Evolutionary conservation across 1,140 invertebrate genomes (phyloP).

Genomic region (Rhyzopertha dominica): DNA sequence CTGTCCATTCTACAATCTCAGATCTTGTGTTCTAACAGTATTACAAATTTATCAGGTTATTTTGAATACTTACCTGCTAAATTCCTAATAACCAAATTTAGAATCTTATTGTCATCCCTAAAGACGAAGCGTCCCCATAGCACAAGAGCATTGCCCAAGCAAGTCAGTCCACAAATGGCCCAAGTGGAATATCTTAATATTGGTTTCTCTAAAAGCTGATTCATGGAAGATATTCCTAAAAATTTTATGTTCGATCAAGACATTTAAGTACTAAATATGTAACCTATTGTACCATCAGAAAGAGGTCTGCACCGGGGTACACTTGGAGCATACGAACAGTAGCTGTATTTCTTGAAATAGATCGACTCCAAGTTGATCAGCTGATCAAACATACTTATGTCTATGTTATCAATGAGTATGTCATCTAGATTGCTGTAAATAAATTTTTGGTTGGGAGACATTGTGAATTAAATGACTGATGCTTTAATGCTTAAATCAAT

Average conservation of each 20-base stretch:
- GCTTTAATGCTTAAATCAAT: slow-evolving; percentile 6
- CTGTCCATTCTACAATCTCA: no score
- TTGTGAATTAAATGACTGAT: not conserved
- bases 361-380: slow-evolving; percentile 53
- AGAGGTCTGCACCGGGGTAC: slow-evolving; percentile 60
- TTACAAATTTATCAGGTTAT: no score
- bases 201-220: slow-evolving; percentile 59
- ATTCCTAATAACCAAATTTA: slow-evolving; percentile 65
- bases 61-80: slow-evolving; percentile 54
- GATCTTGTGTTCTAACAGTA: no score
- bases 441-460: slow-evolving; percentile 4
- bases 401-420: slow-evolving; percentile 53
- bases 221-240: slow-evolving; percentile 60
- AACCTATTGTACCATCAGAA: slow-evolving; percentile 56
- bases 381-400: slow-evolving; percentile 50
- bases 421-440: slow-evolving; percentile 51
- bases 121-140: slow-evolving; percentile 61
- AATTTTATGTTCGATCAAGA: not conserved
- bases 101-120: slow-evolving; percentile 54
- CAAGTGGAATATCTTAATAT: slow-evolving; percentile 63
- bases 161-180: slow-evolving; percentile 65
- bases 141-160: slow-evolving; percentile 63
- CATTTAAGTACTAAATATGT: slow-evolving; percentile 12
- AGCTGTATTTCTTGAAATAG: slow-evolving; percentile 67
- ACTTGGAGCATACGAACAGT: slow-evolving; percentile 60